Evolutionary conservation across 2,113 vertebrate genomes (phyloP), one percentile per base, ranked within the genome.

Genomic region (Pelusios castaneus): DNA sequence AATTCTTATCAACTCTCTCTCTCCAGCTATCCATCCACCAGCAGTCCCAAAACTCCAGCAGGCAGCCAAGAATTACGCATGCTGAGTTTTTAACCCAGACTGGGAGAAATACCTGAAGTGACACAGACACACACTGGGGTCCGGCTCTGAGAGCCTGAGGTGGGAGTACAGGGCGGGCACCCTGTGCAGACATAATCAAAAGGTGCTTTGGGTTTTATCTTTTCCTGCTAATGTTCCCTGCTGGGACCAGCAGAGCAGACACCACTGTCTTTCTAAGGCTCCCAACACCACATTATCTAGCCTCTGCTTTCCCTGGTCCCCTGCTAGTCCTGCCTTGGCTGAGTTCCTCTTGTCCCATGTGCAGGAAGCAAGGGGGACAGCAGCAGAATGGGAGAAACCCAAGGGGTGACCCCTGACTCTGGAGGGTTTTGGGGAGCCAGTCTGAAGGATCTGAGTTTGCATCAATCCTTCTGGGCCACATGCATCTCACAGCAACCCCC

Each of bases 61-160:
- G 41, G 80, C 84, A 95, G 80, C 89, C 91, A 60, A 84, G 75
- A 89, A 67, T 52, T 91, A 90, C 63, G 85, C 84, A 41, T 88
- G 95, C 85, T 85, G 96, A 91, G 96, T 93, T 92, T 94, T 93
- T 88, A 96, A 47, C 95, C 95, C 95, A 38, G 63, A 8, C 17
- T 92, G 95, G 92, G 92, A 89, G 88, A 97, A 93, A 91, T 96
- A 96, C 94, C 94, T 96, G 95, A 94, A 83, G 4, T 95, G 95
- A 96, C 96, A 95, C 84, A 93, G 25, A 45, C 2, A 16, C 79
- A 89, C 93, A 82, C 92, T 94, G 93, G 84, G 93, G 81, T 93
- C 92, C 86, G 80, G 90, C 96, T 97, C 93, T 88, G 95, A 52
- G 88, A 93, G 92, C 78, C 43, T 78, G 43, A 11, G 4, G 76